These are phyloP conservation scores for Eleutherodactylus coqui DNA, from an alignment of 2,797 vertebrate genomes.

Conservation along the genomic window DNA sequence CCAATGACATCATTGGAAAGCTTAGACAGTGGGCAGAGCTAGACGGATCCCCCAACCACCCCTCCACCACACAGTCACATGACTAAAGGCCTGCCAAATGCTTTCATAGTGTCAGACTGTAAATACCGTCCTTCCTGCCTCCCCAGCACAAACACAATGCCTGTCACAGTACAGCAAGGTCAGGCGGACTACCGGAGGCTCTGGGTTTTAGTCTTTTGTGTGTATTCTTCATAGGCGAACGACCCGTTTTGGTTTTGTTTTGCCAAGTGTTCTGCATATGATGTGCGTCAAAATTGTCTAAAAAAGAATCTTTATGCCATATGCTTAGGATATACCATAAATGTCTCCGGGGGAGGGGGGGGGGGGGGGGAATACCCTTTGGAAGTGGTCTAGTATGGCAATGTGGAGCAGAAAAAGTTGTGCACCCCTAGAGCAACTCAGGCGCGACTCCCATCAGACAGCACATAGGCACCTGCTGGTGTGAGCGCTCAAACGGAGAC, in stretches of 20 bases:
- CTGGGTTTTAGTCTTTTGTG: neutral
- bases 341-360: too few species aligned
- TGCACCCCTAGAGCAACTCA: too few species aligned
- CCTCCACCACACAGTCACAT: slow-evolving; percentile 31
- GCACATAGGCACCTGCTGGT: too few species aligned
- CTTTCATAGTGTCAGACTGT: slow-evolving; percentile 30
- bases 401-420: too few species aligned
- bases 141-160: slow-evolving; percentile 16
- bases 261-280: too few species aligned
- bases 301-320: too few species aligned
- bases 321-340: too few species aligned
- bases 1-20: slow-evolving; percentile 53
- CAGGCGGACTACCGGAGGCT: neutral
- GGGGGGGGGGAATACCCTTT: too few species aligned
- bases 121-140: slow-evolving; percentile 1
- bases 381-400: too few species aligned
- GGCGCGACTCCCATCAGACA: too few species aligned
- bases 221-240: neutral
- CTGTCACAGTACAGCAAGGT: slow-evolving; percentile 25
- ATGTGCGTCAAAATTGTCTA: too few species aligned
- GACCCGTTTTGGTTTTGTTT: neutral
- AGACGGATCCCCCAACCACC: slow-evolving; percentile 58
- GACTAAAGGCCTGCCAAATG: slow-evolving; percentile 42
- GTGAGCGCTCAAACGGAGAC: too few species aligned
- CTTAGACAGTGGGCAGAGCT: slow-evolving; percentile 64